Base-by-base conservation (phyloP, 2,888 invertebrate genomes). In the Notodonta ziczac region DNA sequence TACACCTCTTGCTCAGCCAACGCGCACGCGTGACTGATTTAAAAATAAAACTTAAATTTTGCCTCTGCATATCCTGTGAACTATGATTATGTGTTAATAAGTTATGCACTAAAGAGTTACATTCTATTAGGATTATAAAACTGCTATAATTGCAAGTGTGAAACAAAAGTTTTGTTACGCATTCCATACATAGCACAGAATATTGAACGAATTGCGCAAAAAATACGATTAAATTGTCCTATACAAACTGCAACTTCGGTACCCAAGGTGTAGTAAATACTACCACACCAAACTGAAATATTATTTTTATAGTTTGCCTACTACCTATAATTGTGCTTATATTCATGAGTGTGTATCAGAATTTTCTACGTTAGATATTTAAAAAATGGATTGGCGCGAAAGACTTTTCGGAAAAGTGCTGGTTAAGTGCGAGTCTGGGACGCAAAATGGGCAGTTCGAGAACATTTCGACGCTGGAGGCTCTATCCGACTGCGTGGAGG, bases 341-440 rank as follows among this genome's bases (percentile, higher is more conserved):
- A 52, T 58, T 5, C 12, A 66, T 74, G 62, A 39, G 55, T 60
- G 53, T 58, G 56, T 59, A 40, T 63, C 54, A 48, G 46, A 65
- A 68, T 60, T 58, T 65, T 39, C 66, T 51, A 63, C 58, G 40
- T 4, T 57, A 62, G 59, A 63, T 60, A 58, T 56, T 56, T 50
- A 61, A 54, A 50, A 88, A 69, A 92, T 93, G 87, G 94, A 94
- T 86, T 95, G 95, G 95, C 94, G 94, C 80, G 95, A 95, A 85
- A 94, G 94, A 83, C 92, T 95, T 73, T 95, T 95, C 74, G 95
- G 95, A 2, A 93, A 94, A 80, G 86, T 88, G 60, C 82, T 95
- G 24, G 91, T 95, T 60, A 93, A 91, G 76, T 95, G 95, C 82
- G 87, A 87, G 60, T 84, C 88, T 32, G 87, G 89, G 14, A 87